A percentile compares a stretch with the other conserved stretches of the same genome.
These are phyloP conservation scores for Liasis olivaceus DNA, from an alignment of 2,797 vertebrate species.

Conservation along the genomic window DNA sequence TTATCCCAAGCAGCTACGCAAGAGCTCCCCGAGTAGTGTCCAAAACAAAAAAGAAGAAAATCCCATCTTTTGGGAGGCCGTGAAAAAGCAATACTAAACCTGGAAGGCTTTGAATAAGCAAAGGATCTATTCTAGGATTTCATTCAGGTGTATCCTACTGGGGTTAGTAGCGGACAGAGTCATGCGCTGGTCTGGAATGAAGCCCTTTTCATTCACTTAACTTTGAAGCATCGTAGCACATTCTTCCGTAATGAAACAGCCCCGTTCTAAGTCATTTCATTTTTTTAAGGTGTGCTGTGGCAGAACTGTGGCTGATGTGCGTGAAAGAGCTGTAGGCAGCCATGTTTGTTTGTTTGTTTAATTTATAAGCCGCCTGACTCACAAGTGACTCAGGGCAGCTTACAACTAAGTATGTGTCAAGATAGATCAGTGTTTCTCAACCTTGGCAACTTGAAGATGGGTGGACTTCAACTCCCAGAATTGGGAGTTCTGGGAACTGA, in stretches of 20 bases:
- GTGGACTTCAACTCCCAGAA: too few relatives aligned
- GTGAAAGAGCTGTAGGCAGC: background rate
- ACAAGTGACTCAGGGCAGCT: too few relatives aligned
- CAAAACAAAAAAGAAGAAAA: background rate
- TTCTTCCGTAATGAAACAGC: background rate
- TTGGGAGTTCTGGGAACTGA: too few relatives aligned
- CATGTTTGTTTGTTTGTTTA: background rate
- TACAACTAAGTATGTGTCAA: too few relatives aligned
- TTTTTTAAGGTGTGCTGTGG: background rate
- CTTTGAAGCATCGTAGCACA: background rate
- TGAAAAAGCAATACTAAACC: background rate
- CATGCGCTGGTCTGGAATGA: background rate
- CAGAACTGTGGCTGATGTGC: background rate
- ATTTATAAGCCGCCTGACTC: too few relatives aligned
- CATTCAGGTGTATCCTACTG: background rate
- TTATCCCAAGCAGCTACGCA: background rate
- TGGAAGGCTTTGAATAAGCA: background rate
- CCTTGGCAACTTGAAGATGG: too few relatives aligned
- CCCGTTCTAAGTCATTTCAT: background rate
- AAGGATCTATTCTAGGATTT: background rate
- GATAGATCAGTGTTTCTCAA: too few relatives aligned
- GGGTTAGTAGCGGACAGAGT: background rate
- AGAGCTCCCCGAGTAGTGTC: background rate
- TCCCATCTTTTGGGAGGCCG: background rate
- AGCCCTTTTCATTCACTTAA: background rate